Evolutionary conservation across 2,888 invertebrate genomes (phyloP), one percentile per base, ranked within the genome.

Genomic region (Drosophila greeni): DNA sequence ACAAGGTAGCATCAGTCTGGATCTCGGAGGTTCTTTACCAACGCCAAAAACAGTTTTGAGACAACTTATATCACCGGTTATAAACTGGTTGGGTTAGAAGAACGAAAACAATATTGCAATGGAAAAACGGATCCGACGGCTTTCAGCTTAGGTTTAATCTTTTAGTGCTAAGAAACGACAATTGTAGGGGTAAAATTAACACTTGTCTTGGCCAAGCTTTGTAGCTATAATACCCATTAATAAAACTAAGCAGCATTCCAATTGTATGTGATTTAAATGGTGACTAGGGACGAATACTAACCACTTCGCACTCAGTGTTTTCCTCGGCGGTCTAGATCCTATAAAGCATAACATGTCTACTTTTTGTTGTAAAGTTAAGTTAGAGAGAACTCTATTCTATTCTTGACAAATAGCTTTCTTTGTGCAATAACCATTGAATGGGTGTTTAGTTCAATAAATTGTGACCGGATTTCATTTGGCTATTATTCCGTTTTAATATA

Each of bases 241-340:
- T 66, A 66, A 66, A 65, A 36, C 11, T 66, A 66, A 66, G 65
- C 56, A 66, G 65, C 65, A 66, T 66, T 66, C 66, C 67, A 66
- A 66, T 24, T 18, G 9, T 23, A 18, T 20, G 23, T 12, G n/a
- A 2, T 23, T 16, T 16, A 36, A 53, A 47, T 36, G n/a, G 33
- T 5, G 11, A 3, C 14, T 2, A 18, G 8, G 5, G 49, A 4
- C 29, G 1, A 29, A 29, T 29, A 11, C 7, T 29, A 29, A 29
- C 29, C 29, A 29, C 11, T 11, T 29, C 29, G 29, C 4, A 29
- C 29, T 29, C 4, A 4, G 29, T 29, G 11, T 29, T 11, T 29
- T 2, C 4, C n/a, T 1, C 11, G n/a, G n/a, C 6, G 6, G 11
- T 24, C 1, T 14, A 14, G 9, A 5, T 23, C 14, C 23, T n/a